phyloP scores from a whole-genome alignment of 1,140 invertebrate genomes.

The Scaptodrosophila lebanonensis region DNA sequence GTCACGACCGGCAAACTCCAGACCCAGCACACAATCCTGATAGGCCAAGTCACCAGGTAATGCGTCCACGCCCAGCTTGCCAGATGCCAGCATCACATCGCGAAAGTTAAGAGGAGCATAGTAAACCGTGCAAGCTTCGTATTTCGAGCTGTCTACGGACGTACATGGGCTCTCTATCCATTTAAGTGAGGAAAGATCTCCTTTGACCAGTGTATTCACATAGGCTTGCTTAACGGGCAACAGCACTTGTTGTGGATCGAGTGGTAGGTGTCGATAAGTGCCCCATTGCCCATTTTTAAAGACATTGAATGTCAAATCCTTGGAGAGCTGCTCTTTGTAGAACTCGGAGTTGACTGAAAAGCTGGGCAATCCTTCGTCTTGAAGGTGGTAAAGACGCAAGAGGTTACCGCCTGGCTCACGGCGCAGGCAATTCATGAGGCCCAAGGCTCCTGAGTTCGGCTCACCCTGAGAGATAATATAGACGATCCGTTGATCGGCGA shows the following conservation, averaged over 20 bases:
- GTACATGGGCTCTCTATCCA: slow-evolving; percentile 93
- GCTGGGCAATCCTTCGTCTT: slow-evolving; percentile 79
- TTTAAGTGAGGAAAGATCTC: slow-evolving; percentile 91
- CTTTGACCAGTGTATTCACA: slow-evolving; percentile 92
- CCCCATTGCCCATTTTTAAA: slow-evolving; percentile 88
- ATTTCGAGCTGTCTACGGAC: slow-evolving; percentile 12
- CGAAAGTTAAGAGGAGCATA: slow-evolving; percentile 97
- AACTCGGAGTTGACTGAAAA: slow-evolving; percentile 80
- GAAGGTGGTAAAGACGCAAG: slow-evolving; percentile 83
- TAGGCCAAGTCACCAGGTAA: slow-evolving; percentile 89
- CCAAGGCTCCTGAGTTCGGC: slow-evolving; percentile 86
- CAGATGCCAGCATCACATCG: slow-evolving; percentile 97
- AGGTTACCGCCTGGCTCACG: slow-evolving; percentile 85
- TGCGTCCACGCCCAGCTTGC: slow-evolving; percentile 95
- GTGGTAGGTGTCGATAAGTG: slow-evolving; percentile 85
- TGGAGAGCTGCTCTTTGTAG: slow-evolving; percentile 82
- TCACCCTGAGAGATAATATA: slow-evolving; percentile 84
- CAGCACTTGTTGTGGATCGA: slow-evolving; percentile 81
- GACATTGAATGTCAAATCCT: slow-evolving; percentile 91
- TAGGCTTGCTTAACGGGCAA: slow-evolving; percentile 92
- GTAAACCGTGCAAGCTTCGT: slow-evolving; percentile 90
- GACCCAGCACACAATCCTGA: slow-evolving; percentile 95
- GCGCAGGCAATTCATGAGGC: slow-evolving; percentile 92
- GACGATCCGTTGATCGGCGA: slow-evolving; percentile 80
- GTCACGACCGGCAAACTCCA: slow-evolving; percentile 94